These are phyloP conservation scores for Artemisiospiza belli DNA, from an alignment of 2,113 vertebrate genomes.

Conservation along the genomic window DNA sequence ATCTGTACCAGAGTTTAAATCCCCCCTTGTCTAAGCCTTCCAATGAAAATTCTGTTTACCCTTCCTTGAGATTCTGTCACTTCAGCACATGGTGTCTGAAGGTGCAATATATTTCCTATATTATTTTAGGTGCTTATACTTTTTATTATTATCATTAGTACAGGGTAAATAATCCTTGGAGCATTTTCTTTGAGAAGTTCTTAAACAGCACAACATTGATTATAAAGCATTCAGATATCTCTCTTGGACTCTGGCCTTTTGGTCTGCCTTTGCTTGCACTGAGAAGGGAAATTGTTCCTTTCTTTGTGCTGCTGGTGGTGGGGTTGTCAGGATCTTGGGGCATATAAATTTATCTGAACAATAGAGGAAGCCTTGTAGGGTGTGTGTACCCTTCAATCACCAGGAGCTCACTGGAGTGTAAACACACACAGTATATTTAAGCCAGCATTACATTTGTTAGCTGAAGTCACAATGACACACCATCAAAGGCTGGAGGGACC, in stretches of 20 bases:
- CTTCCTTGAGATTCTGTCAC: not conserved
- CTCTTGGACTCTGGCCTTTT: not conserved
- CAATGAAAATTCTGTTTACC: not conserved
- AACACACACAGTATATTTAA: conserved; percentile 30
- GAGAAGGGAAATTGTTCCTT: not conserved
- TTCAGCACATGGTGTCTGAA: not conserved
- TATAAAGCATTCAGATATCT: not conserved
- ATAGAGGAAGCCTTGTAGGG: not conserved
- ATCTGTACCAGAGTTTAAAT: not conserved
- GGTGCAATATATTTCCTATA: accelerated
- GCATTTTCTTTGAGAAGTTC: not conserved
- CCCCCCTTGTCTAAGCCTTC: not conserved
- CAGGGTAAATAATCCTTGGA: not conserved
- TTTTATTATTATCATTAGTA: not conserved
- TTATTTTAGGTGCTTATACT: not conserved
- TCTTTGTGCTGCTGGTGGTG: not conserved
- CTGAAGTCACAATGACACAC: not conserved
- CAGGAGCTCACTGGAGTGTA: not conserved
- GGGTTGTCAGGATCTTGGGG: not conserved
- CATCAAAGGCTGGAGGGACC: not conserved
- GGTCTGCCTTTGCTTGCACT: not conserved
- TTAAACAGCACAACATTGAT: not conserved
- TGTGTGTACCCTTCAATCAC: not conserved
- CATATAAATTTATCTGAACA: not conserved
- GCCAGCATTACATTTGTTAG: not conserved